A percentile compares a stretch with the other conserved stretches of the same genome.
phyloP scores from a whole-genome alignment of 2,888 invertebrate genomes.

The Ischnus inquisitorius region DNA sequence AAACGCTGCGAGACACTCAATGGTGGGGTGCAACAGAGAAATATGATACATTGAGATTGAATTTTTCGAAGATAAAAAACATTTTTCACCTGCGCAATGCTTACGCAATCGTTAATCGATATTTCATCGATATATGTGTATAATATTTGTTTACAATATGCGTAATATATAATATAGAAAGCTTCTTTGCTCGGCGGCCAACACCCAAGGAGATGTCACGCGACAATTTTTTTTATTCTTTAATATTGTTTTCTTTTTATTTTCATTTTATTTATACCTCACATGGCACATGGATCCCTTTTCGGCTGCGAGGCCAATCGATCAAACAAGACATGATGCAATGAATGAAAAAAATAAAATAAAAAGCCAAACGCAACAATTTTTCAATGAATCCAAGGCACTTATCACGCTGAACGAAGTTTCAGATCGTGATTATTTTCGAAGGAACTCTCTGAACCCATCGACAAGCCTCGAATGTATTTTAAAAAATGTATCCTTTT shows the following conservation, averaged over 20 bases:
- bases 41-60: conserved; percentile 75
- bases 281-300: conserved; percentile 82
- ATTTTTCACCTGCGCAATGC: conserved; percentile 73
- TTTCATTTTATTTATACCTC: conserved; percentile 69
- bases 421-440: background rate
- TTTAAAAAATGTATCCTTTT: background rate
- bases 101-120: conserved; percentile 74
- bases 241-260: conserved; percentile 28
- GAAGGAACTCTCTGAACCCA: background rate
- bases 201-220: conserved; percentile 74
- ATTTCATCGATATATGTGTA: conserved; percentile 71
- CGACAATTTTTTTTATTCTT: conserved; percentile 50
- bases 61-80: conserved; percentile 75
- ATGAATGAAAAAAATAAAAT: background rate
- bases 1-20: conserved; percentile 72
- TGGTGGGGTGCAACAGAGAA: conserved; percentile 76
- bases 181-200: conserved; percentile 76
- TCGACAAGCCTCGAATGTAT: background rate
- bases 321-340: conserved; percentile 41
- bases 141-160: conserved; percentile 64
- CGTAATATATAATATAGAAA: conserved; percentile 71
- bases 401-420: background rate
- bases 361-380: background rate
- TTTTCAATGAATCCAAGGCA: conserved; percentile 9
- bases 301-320: conserved; percentile 83